These are phyloP conservation scores for Pseudochromis fuscus DNA, from an alignment of 2,797 vertebrate genomes.

Conservation along the genomic window DNA sequence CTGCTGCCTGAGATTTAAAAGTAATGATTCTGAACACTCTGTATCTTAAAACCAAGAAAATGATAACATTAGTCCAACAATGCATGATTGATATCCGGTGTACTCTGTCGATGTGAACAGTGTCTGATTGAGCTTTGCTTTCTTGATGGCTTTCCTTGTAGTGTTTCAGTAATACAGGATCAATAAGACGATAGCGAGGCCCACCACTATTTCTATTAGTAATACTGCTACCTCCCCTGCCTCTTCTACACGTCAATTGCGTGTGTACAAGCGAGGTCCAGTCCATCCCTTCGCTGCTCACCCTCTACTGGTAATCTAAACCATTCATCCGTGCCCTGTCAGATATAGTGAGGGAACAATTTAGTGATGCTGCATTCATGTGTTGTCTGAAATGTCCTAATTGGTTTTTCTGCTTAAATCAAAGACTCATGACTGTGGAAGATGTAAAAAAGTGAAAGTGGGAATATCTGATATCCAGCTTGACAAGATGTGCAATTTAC, in stretches of 20 bases:
- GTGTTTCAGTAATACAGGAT: conserved; percentile 69
- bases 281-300: conserved; percentile 30
- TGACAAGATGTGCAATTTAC: conserved; percentile 12
- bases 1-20: conserved; percentile 18
- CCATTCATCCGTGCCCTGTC: conserved; percentile 61
- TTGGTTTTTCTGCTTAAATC: conserved; percentile 45
- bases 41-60: conserved; percentile 9
- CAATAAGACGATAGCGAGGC: conserved; percentile 68
- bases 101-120: conserved; percentile 55
- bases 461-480: conserved; percentile 25
- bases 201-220: conserved; percentile 50
- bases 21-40: conserved; percentile 34
- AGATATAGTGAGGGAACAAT: conserved; percentile 45
- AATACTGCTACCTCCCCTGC: conserved; percentile 36
- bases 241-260: conserved; percentile 39
- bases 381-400: conserved; percentile 57
- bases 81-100: conserved; percentile 38
- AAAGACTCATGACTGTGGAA: conserved; percentile 22
- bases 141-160: conserved; percentile 63
- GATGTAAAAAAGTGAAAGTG: conserved; percentile 30
- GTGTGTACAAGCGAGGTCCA: conserved; percentile 31
- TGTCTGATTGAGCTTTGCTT: conserved; percentile 65
- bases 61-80: conserved; percentile 11
- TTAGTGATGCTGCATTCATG: conserved; percentile 47
- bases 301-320: conserved; percentile 47